These are phyloP conservation scores for Gymnothorax reevesii DNA, from an alignment of 2,797 vertebrate genomes.

Conservation along the genomic window DNA sequence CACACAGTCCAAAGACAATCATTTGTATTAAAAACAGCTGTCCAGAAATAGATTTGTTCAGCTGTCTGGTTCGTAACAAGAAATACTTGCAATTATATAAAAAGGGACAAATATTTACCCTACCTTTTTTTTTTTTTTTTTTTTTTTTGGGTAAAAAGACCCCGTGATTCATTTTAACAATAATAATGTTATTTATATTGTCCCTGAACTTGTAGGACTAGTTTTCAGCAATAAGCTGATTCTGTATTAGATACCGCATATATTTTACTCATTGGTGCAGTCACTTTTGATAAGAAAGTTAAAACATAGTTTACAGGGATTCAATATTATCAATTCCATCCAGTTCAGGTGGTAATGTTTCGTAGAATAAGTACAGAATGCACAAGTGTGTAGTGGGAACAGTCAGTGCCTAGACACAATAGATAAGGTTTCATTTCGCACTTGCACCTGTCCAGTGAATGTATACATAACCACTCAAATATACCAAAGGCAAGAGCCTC, in stretches of 20 bases:
- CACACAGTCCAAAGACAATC: background rate
- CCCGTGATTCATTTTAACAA: background rate
- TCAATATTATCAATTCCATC: background rate
- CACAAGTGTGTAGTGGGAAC: background rate
- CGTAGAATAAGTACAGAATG: background rate
- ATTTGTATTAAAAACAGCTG: background rate
- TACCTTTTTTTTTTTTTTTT: no score
- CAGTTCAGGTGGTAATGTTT: background rate
- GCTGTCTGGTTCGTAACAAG: background rate
- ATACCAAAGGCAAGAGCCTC: background rate
- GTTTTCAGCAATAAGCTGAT: background rate
- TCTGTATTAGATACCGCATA: background rate
- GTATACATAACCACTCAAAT: background rate
- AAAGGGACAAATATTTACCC: background rate
- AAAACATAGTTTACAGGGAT: no score
- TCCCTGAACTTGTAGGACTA: background rate
- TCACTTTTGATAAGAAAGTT: background rate
- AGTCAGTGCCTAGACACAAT: background rate
- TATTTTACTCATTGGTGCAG: background rate
- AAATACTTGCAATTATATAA: background rate
- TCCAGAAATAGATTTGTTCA: background rate
- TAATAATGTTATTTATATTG: background rate
- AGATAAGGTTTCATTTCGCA: background rate
- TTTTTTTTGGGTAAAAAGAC: no score
- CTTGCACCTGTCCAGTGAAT: background rate